A percentile compares a stretch with the other conserved stretches of the same genome.
Conservation (phyloP, 1,140 invertebrate species). For the Brachionus calyciflorus region DNA sequence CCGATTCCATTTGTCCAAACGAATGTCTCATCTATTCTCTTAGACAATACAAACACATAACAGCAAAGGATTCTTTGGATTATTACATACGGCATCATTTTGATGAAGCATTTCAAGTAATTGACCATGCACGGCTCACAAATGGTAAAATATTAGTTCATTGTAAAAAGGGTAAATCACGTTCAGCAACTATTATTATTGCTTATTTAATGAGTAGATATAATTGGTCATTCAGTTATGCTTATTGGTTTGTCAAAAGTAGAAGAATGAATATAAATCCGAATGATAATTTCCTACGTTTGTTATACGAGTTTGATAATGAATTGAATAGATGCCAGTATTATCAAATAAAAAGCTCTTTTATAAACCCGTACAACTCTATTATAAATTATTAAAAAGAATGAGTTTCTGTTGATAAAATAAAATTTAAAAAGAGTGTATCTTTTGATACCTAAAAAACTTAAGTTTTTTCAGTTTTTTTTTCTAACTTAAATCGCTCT, state of each 20-base stretch:
- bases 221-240: not conserved
- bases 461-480: too few species aligned
- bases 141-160: conserved; percentile 48
- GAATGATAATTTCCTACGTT: not conserved
- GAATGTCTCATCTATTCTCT: not conserved
- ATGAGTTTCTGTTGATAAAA: too few species aligned
- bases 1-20: conserved; percentile 27
- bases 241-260: not conserved
- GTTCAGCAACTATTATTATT: conserved; percentile 46
- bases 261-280: conserved; percentile 1
- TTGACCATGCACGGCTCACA: conserved; percentile 44
- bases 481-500: too few species aligned
- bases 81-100: conserved; percentile 48
- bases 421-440: too few species aligned
- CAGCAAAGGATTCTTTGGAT: conserved; percentile 39
- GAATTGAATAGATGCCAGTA: not conserved
- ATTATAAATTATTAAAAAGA: too few species aligned
- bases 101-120: conserved; percentile 47
- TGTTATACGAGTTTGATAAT: not conserved
- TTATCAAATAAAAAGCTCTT: too few species aligned
- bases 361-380: too few species aligned
- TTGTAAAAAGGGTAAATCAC: conserved; percentile 48
- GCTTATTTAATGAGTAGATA: conserved; percentile 43
- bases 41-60: conserved; percentile 26
- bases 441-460: too few species aligned